Evolutionary conservation across 2,888 invertebrate genomes (phyloP).

Genomic region (Aphidoletes aphidimyza): DNA sequence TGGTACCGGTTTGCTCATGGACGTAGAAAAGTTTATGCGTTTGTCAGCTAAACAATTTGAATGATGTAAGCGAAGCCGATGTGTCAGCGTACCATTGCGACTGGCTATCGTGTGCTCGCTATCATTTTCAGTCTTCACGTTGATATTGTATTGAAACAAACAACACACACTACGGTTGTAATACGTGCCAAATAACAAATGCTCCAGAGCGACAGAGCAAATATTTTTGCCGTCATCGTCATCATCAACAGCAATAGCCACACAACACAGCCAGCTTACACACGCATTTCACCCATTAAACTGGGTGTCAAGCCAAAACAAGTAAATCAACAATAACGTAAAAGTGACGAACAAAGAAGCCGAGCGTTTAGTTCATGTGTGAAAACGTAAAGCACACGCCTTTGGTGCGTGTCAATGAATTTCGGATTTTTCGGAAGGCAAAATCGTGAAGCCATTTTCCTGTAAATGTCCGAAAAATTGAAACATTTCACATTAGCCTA

Average conservation of each 20-base stretch:
- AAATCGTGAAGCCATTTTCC: background rate
- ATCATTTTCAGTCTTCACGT: background rate
- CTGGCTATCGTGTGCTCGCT: background rate
- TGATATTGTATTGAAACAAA: background rate
- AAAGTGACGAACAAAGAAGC: background rate
- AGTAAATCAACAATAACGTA: no score
- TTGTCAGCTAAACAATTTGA: slow-evolving; percentile 21
- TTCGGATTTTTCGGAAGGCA: background rate
- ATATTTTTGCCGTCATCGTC: no score
- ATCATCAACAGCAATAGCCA: no score
- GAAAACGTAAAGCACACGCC: background rate
- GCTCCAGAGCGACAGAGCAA: background rate
- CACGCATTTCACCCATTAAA: background rate
- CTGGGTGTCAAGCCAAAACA: background rate
- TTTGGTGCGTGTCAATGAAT: background rate
- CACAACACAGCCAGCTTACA: background rate
- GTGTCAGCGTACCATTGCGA: slow-evolving; percentile 5
- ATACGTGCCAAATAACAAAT: slow-evolving; percentile 12
- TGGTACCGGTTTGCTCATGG: background rate
- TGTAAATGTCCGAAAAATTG: slow-evolving; percentile 1
- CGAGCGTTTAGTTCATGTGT: background rate
- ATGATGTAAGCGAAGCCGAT: slow-evolving; percentile 1
- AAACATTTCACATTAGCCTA: background rate
- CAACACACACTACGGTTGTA: background rate
- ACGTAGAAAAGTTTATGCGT: background rate